Conservation (phyloP, 2,888 invertebrate genomes). For the Eretmocerus hayati region DNA sequence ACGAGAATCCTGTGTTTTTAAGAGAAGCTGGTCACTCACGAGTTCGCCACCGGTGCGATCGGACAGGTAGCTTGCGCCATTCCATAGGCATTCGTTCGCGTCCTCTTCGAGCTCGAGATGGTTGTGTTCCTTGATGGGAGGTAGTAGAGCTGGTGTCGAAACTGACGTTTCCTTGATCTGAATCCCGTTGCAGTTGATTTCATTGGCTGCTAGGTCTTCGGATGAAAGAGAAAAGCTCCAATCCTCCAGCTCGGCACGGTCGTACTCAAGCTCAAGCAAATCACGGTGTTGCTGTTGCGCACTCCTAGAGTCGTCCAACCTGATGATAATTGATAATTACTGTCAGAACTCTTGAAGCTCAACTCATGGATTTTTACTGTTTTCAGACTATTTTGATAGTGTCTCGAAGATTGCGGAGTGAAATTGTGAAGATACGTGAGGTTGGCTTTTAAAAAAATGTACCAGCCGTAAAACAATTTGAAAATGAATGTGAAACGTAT, state of each 20-base stretch:
- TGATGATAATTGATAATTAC: too few relatives aligned
- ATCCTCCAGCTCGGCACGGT: constrained; percentile 69
- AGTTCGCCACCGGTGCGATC: constrained; percentile 63
- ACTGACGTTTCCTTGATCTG: constrained; percentile 28
- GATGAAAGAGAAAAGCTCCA: constrained; percentile 70
- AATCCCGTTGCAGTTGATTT: constrained; percentile 22
- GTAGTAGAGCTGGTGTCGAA: constrained; percentile 54
- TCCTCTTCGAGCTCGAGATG: constrained; percentile 67
- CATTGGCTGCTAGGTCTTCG: constrained; percentile 58
- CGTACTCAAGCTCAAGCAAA: constrained; percentile 65
- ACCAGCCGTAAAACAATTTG: too few relatives aligned
- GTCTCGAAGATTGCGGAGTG: too few relatives aligned
- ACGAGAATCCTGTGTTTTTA: too few relatives aligned
- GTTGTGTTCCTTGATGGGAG: constrained; percentile 69
- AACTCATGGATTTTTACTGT: constrained; percentile 1
- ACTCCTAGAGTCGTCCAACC: constrained; percentile 65
- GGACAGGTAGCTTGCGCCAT: constrained; percentile 62
- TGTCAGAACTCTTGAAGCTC: too few relatives aligned
- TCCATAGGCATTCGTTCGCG: constrained; percentile 68
- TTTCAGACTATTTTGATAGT: not conserved
- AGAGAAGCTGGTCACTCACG: too few relatives aligned
- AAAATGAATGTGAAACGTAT: too few relatives aligned
- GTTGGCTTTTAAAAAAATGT: too few relatives aligned
- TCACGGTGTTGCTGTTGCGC: constrained; percentile 65
- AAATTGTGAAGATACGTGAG: too few relatives aligned